Evolutionary conservation across 2,113 vertebrate species (phyloP), one percentile per base, ranked within the genome.

Genomic region (Nicator chloris): DNA sequence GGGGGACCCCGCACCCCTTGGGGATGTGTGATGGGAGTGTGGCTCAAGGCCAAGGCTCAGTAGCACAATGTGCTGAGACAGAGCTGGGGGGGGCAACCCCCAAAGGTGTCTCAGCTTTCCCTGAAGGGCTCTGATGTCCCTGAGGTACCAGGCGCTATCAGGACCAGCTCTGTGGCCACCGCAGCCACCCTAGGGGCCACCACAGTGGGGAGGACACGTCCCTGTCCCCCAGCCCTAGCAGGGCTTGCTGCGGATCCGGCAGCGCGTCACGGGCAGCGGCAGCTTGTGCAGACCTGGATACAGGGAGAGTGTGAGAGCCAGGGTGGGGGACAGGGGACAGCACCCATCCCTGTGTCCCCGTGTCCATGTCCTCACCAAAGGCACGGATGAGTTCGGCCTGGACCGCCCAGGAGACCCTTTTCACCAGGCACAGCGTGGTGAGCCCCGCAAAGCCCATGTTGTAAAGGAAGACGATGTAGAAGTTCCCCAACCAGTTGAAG

Each of bases 401-500:
- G 24, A 99, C 98, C 0, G 99, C 98, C 98, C 99, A 99, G 31
- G 99, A 99, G 94, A 99, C 98, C 2, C 97, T 99, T 90, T 99
- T 99, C 93, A 99, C 99, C 82, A 99, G 98, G 83, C 99, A 99
- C 39, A 99, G 98, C 3, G 99, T 99, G 73, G 99, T 98, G 85
- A 99, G 99, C 30, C 98, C 98, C 2, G 99, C 99, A 24, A 99
- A 99, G 96, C 98, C 93, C 98, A 99, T 98, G 88, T 99, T 99
- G 98, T 99, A 99, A 31, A 99, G 97, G 95, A 99, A 99, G 63
- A 99, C 98, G 1, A 99, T 97, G 97, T 99, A 98, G 97, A 99
- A 99, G 96, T 98, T 99, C 51, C 99, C 99, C 59, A 99, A 95
- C 99, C 99, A 99, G 97, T 99, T 98, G 93, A 98, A 99, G 28